phyloP scores from a whole-genome alignment of 2,797 vertebrate species.

The Salarias fasciatus region DNA sequence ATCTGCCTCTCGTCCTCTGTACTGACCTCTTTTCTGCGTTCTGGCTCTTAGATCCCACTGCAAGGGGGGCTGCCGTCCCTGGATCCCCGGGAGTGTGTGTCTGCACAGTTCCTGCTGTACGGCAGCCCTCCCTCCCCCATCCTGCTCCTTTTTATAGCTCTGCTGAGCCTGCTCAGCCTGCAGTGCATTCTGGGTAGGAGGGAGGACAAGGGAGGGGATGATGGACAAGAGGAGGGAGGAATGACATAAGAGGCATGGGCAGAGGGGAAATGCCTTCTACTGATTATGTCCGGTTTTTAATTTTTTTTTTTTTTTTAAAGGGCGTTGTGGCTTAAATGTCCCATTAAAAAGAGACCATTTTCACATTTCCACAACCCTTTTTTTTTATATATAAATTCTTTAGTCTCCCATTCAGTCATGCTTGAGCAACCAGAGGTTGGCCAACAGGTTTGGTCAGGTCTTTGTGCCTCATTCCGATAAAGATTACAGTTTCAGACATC shows the following conservation, averaged over 20 bases:
- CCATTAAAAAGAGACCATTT: too few species aligned
- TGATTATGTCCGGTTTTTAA: too few species aligned
- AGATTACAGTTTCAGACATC: slow-evolving; percentile 44
- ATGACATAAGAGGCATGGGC: slow-evolving; percentile 33
- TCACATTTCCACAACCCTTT: too few species aligned
- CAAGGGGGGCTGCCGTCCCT: slow-evolving; percentile 70
- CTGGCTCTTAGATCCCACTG: slow-evolving; percentile 75
- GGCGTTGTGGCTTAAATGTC: too few species aligned
- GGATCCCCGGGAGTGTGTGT: slow-evolving; percentile 70
- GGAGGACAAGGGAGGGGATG: slow-evolving; percentile 29
- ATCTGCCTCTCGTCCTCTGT: slow-evolving; percentile 70
- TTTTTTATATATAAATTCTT: too few species aligned
- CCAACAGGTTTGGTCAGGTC: slow-evolving; percentile 12
- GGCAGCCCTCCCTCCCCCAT: slow-evolving; percentile 76
- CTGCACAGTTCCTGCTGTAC: slow-evolving; percentile 80
- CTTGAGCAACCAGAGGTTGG: slow-evolving; percentile 11
- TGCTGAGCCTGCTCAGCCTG: slow-evolving; percentile 73
- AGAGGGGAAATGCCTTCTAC: too few species aligned
- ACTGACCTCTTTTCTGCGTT: slow-evolving; percentile 82
- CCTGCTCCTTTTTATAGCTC: slow-evolving; percentile 81
- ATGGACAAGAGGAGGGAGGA: slow-evolving; percentile 25
- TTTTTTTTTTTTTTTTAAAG: too few species aligned
- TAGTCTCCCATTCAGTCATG: too few species aligned
- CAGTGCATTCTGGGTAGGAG: slow-evolving; percentile 78
- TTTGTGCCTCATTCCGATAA: slow-evolving; percentile 23